Base-by-base conservation (phyloP, 2,797 vertebrate genomes). In the Sarcoramphus papa region DNA sequence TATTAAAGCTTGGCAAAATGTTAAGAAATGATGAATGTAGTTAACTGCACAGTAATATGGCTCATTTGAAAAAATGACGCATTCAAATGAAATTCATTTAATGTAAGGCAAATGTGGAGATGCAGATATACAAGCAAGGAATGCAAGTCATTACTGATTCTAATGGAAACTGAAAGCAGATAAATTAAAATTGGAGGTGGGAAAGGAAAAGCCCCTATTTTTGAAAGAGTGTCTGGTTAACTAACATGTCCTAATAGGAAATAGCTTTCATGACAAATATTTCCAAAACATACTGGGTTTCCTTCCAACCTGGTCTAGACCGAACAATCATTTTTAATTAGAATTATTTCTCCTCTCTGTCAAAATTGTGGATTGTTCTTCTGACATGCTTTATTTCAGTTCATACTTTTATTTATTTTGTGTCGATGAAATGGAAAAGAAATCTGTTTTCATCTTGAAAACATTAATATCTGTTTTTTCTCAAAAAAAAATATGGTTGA, bases 401-500 rank as follows among this genome's bases (percentile, higher is more conserved):
- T 88, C 28, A 15, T 31, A 23, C 2, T 74, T 73, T 41, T 30
- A 62, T 64, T 51, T 64, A 41, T 70, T 70, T 59, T n/a, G 8
- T 53, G 30, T 21, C 14, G 47, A 24, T 7, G 1, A 92, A 79
- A 59, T 7, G 10, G 10, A 69, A 60, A 74, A 48, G 0, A 23
- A 11, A 8, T 22, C 27, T 65, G 6, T 68, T 75, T 78, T 56
- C 9, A 45, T 69, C 37, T 65, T 73, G 6, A 60, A 88, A 90
- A 64, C 5, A 16, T 1, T 31, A 90, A 67, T 68, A 63, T 1
- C 5, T 5, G 6, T 16, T 59, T 81, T 63, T 50, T 50, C 11
- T 13, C 5, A 21, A 33, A 72, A 33, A 68, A 37, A 51, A 35
- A 1, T 20, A 41, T 0, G 1, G 3, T n/a, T 53, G 24, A 80